Evolutionary conservation across 1,140 invertebrate species (phyloP).

Genomic region (Drosophila orena): DNA sequence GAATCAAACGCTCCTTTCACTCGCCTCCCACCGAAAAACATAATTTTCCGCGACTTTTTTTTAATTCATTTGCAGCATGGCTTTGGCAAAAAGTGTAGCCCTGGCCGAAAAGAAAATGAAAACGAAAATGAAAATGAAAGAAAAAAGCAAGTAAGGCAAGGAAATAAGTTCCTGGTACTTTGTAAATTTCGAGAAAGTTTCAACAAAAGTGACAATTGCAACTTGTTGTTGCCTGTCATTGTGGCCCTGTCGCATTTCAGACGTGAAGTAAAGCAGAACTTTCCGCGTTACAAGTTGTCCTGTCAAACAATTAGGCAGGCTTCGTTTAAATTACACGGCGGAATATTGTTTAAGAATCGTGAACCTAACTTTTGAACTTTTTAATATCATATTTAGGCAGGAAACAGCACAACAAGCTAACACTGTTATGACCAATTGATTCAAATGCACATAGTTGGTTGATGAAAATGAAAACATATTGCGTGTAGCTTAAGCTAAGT

Average conservation of each 20-base stretch:
- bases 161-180: constrained; percentile 25
- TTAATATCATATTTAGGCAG: background rate
- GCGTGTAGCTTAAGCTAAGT: too few relatives aligned
- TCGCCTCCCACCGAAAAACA: constrained; percentile 8
- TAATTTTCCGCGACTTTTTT: constrained; percentile 46
- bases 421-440: too few relatives aligned
- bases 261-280: constrained; percentile 47
- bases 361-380: background rate
- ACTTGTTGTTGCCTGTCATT: constrained; percentile 55
- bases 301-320: constrained; percentile 67
- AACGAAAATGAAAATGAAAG: too few relatives aligned
- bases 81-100: constrained; percentile 44
- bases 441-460: too few relatives aligned
- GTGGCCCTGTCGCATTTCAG: constrained; percentile 40
- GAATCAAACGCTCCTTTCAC: constrained; percentile 17
- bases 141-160: constrained; percentile 9
- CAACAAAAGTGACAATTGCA: constrained; percentile 60
- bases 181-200: constrained; percentile 48
- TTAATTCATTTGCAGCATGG: constrained; percentile 66
- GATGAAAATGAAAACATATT: too few relatives aligned
- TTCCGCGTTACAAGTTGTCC: constrained; percentile 59
- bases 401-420: too few relatives aligned
- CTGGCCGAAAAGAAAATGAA: constrained; percentile 2
- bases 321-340: constrained; percentile 7
- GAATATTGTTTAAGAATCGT: background rate